Evolutionary conservation across 2,113 vertebrate species (phyloP).

Genomic region (Trematocara macrostoma): DNA sequence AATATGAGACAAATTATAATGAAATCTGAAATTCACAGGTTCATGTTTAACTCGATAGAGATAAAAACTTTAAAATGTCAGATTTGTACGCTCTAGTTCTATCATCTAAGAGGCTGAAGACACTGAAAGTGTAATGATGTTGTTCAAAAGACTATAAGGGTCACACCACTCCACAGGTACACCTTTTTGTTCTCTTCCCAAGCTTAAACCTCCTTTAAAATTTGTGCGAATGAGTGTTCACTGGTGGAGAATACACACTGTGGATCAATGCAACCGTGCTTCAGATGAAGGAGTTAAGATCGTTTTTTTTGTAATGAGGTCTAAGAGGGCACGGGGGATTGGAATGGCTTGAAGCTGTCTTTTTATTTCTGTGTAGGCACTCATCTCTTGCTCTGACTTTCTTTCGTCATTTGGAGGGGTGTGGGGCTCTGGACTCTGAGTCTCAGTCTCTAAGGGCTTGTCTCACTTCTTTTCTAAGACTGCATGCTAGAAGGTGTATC

Average conservation of each 20-base stretch:
- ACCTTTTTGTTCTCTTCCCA: not conserved
- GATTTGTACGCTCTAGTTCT: not conserved
- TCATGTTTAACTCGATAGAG: not conserved
- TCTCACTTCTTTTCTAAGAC: slow-evolving; percentile 33
- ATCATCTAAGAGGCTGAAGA: not conserved
- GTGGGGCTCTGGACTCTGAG: not conserved
- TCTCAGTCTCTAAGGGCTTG: slow-evolving; percentile 31
- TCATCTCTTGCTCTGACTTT: slow-evolving; percentile 3
- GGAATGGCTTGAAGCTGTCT: slow-evolving; percentile 38
- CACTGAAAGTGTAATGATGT: not conserved
- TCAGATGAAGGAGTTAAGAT: slow-evolving; percentile 11
- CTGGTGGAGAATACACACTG: slow-evolving; percentile 13
- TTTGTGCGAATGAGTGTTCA: not conserved
- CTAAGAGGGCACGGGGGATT: slow-evolving; percentile 49
- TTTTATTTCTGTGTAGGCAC: slow-evolving; percentile 42
- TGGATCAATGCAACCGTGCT: slow-evolving; percentile 51
- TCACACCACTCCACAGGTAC: not conserved
- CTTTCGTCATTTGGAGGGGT: not conserved
- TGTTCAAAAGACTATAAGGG: not conserved
- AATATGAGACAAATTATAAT: not conserved
- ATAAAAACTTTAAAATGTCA: not conserved
- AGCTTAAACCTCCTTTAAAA: not conserved
- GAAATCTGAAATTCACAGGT: not conserved
- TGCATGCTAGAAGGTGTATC: slow-evolving; percentile 21
- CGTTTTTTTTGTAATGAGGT: slow-evolving; percentile 33